phyloP scores from a whole-genome alignment of 2,888 invertebrate genomes.

The Acrocera orbiculus region DNA sequence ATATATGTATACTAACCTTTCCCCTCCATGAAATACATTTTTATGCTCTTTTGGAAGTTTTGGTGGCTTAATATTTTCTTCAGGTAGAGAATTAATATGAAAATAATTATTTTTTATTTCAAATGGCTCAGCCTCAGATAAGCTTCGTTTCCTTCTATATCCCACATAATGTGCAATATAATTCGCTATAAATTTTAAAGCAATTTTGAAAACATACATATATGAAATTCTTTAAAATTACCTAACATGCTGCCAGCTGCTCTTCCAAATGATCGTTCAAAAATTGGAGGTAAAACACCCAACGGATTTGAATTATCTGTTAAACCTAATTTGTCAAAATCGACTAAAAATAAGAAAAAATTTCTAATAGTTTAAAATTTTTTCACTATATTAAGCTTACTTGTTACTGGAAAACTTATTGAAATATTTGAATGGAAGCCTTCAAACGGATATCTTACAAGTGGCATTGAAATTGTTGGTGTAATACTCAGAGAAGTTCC shows the following conservation, averaged over 20 bases:
- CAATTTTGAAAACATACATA: neutral
- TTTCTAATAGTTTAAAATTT: no score
- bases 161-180: slow-evolving; percentile 56
- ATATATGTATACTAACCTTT: slow-evolving; percentile 27
- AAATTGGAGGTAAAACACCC: slow-evolving; percentile 57
- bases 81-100: slow-evolving; percentile 11
- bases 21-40: slow-evolving; percentile 59
- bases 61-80: slow-evolving; percentile 29
- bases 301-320: slow-evolving; percentile 82
- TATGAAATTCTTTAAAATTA: slow-evolving; percentile 22
- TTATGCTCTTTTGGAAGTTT: slow-evolving; percentile 30
- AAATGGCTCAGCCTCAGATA: slow-evolving; percentile 22
- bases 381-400: slow-evolving; percentile 36
- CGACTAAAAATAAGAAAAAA: slow-evolving; percentile 45
- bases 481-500: slow-evolving; percentile 63
- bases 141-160: slow-evolving; percentile 35
- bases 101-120: slow-evolving; percentile 6
- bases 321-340: slow-evolving; percentile 66
- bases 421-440: slow-evolving; percentile 73
- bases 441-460: slow-evolving; percentile 68
- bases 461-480: slow-evolving; percentile 64
- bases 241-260: slow-evolving; percentile 46
- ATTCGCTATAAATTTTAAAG: slow-evolving; percentile 31
- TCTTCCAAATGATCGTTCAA: slow-evolving; percentile 58
- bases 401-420: slow-evolving; percentile 66